Base-by-base conservation (phyloP, 1,140 invertebrate genomes). In the Aethina tumida region DNA sequence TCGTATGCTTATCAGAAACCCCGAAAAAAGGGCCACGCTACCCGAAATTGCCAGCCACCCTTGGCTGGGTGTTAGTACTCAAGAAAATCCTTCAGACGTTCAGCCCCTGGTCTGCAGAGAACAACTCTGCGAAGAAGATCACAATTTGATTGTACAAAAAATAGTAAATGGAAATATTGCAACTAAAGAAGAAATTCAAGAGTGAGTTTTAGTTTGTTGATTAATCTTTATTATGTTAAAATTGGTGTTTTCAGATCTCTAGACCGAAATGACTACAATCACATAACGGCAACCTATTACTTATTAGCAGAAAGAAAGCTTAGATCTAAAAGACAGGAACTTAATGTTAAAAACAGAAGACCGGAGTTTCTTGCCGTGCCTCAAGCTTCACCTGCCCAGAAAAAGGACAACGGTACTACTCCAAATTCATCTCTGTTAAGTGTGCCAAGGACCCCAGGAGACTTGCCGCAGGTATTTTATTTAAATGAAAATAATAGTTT, bases 231-330 rank as follows among this genome's bases (percentile, higher is more conserved):
- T 39, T 19, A 12, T 25, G 4, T 10, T 15, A 37, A 10, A 14
- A 32, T 14, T 44, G 12, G 36, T 49, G 33, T 25, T 70, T 70
- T 9, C 58, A 93, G 89, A 49, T 84, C 90, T 35, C 65, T 98
- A 43, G 90, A 97, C 56, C 87, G 84, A 59, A 92, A 97, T 68
- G 87, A 93, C 56, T 99, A 99, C 66, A 95, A 96, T 67, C 91
- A 98, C 64, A 86, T 99, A 48, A 97, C 95, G 18, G 96, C 96
- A 16, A 99, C 95, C 17, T 99, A 98, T 68, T 99, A 92, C 68
- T 68, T 99, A 49, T 68, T 99, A 43, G 94, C 93, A 14, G 96
- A 99, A 67, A 68, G 92, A 40, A 90, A 93, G 62, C 67, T 96
- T 14, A 73, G 77, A 58, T 72, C 79, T 26, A 75, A 83, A 36